Conservation (phyloP, 2,113 vertebrate species). For the Callithrix jacchus region DNA sequence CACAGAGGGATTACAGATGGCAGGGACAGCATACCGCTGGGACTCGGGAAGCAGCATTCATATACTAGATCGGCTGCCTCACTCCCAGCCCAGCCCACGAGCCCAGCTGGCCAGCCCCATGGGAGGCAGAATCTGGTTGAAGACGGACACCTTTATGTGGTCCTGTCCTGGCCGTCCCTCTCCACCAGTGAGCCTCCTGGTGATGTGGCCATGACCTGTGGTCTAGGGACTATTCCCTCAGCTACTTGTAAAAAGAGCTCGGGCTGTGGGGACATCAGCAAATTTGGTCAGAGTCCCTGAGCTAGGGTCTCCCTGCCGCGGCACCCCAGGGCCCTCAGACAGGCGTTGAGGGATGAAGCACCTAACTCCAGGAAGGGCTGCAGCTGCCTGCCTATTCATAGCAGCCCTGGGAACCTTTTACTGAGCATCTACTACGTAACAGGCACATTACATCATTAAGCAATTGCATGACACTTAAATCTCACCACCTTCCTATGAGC, state of each 20-base stretch:
- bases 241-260: neutral
- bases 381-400: neutral
- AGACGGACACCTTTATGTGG: rapidly evolving
- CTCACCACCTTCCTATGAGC: neutral
- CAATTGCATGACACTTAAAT: too few relatives aligned
- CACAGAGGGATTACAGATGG: rapidly evolving
- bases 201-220: neutral
- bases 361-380: neutral
- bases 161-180: rapidly evolving
- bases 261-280: rapidly evolving
- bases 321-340: neutral
- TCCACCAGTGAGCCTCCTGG: neutral
- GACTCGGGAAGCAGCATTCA: rapidly evolving
- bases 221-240: neutral
- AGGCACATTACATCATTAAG: rapidly evolving
- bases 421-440: neutral
- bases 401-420: neutral
- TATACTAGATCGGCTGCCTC: neutral
- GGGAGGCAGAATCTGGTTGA: neutral
- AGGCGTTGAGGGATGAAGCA: rapidly evolving
- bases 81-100: neutral
- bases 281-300: neutral
- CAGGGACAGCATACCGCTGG: neutral
- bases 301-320: neutral
- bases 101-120: neutral